Base-by-base conservation (phyloP, 2,113 vertebrate species). In the Paracanthobrama guichenoti region DNA sequence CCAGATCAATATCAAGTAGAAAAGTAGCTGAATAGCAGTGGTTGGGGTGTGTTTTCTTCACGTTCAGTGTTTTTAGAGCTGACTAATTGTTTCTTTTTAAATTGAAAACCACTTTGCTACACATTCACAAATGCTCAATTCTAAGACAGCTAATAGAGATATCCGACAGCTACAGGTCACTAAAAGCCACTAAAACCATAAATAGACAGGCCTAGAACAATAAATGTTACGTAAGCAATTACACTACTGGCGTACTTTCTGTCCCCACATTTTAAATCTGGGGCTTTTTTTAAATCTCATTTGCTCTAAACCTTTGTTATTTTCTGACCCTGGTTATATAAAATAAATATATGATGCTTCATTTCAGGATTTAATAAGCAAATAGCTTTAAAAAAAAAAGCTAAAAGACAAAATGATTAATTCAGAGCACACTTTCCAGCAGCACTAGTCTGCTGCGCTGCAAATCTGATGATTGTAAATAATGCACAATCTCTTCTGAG, bases 391-490 rank as follows among this genome's bases (percentile, higher is more conserved):
- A 50, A 35, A 62, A 50, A 75, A 64, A 74, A 84, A 87, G 48
- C 67, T 55, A 69, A 39, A 72, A 79, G 83, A 64, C 31, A 76
- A 16, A 44, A 50, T 69, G 35, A 81, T 75, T 81, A 42, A 67
- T 77, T 76, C 44, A 87, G 22, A n/a, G 39, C 48, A 64, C 69
- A 64, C 57, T 83, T 85, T 66, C 71, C 79, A 22, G 57, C 64
- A 62, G 64, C 24, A 11, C 39, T 48, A 57, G 48, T 86, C 72
- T 66, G 24, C 26, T 60, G 60, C 46, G n/a, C 42, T 80, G 67
- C 20, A 50, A 50, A 24, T 50, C 76, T 50, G 50, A 59, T 13
- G 6, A 24, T 78, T 80, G 79, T 87, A 81, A 83, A 82, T 86
- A 83, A 66, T 80, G 67, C 44, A 22, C n/a, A n/a, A 16, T 55